Conservation (phyloP, 1,140 invertebrate genomes). For the Tenebrio molitor region DNA sequence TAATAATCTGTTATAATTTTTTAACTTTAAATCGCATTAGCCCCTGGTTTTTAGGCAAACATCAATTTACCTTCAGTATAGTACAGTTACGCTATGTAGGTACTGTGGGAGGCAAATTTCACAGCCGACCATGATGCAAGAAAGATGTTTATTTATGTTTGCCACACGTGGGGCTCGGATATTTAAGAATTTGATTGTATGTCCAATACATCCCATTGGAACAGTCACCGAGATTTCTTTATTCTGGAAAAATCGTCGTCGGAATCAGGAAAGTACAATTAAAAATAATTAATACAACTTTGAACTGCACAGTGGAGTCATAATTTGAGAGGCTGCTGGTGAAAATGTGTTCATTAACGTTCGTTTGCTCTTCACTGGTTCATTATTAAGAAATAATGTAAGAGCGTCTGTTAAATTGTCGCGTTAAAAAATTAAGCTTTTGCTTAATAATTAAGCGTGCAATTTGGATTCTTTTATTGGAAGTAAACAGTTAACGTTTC, state of each 20-base stretch:
- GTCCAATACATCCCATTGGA: too few species aligned
- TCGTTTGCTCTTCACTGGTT: slow-evolving; percentile 22
- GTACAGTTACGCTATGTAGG: too few species aligned
- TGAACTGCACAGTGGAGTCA: slow-evolving; percentile 1
- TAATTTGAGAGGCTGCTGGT: slow-evolving; percentile 17
- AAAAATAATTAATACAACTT: slow-evolving; percentile 41
- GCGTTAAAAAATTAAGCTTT: slow-evolving; percentile 25
- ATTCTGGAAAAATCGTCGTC: background rate
- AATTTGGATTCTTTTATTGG: slow-evolving; percentile 33
- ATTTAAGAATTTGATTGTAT: too few species aligned
- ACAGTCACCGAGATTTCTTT: too few species aligned
- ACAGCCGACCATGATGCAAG: too few species aligned
- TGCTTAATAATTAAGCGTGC: slow-evolving; percentile 31
- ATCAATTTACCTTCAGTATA: too few species aligned
- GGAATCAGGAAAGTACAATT: slow-evolving; percentile 22
- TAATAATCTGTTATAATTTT: too few species aligned
- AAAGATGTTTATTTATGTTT: too few species aligned
- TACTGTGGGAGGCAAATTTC: too few species aligned
- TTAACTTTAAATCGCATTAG: too few species aligned
- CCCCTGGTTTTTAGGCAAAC: too few species aligned
- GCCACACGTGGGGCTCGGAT: too few species aligned
- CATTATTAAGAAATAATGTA: slow-evolving; percentile 39
- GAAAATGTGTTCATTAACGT: slow-evolving; percentile 38
- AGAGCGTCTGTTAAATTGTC: slow-evolving; percentile 25
- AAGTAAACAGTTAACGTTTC: background rate